These are phyloP conservation scores for Pentamera pediparva DNA, from an alignment of 53 echinoderm and acorn worm genomes.

Conservation along the genomic window DNA sequence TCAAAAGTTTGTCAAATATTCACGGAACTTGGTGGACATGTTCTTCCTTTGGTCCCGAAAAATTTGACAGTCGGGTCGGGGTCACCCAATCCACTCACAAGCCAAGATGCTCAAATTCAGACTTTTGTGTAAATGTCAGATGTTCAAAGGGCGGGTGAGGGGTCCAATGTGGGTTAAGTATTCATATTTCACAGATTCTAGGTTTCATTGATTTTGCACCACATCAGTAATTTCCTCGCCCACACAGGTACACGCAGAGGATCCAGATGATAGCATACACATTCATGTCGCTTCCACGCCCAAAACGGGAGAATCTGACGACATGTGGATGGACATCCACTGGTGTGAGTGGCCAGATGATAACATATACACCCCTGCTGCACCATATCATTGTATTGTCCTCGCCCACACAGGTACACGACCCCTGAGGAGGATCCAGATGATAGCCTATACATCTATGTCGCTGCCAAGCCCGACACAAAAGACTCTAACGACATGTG, in stretches of 20 bases:
- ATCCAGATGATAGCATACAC: conserved; percentile 56
- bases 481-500: conserved; percentile 48
- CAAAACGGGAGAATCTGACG: conserved; percentile 25
- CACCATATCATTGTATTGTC: too few species aligned
- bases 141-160: too few species aligned
- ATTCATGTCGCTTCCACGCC: conserved; percentile 28
- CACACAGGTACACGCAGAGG: conserved; percentile 72
- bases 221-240: neutral
- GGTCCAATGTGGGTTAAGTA: too few species aligned
- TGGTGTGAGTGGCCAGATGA: conserved; percentile 80
- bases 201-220: too few species aligned
- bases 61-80: too few species aligned
- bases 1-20: too few species aligned
- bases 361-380: conserved; percentile 60
- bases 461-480: conserved; percentile 13
- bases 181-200: too few species aligned
- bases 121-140: too few species aligned
- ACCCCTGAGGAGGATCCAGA: conserved; percentile 83
- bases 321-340: conserved; percentile 95
- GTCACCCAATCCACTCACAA: too few species aligned
- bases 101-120: too few species aligned
- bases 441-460: conserved; percentile 58
- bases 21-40: too few species aligned
- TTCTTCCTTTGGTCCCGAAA: too few species aligned
- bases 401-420: conserved; percentile 47